Percentiles rank a stretch among this genome's conserved stretches.
phyloP scores from a whole-genome alignment of 2,797 vertebrate species.

The Sebastes alutus region DNA sequence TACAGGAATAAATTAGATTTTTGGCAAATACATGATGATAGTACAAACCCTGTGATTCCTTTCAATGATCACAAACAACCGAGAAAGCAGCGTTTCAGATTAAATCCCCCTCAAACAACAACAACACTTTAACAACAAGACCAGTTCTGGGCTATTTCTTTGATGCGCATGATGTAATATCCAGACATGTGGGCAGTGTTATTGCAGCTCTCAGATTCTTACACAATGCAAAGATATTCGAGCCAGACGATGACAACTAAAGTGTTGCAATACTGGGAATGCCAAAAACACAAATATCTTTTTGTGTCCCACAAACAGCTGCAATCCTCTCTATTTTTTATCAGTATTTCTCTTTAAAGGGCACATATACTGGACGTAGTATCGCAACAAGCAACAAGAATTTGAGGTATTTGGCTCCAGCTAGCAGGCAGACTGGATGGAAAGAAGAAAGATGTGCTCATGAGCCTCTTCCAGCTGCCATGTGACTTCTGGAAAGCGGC shows the following conservation, averaged over 20 bases:
- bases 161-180: conserved; percentile 14
- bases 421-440: conserved; percentile 21
- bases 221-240: conserved; percentile 11
- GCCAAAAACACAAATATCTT: neutral
- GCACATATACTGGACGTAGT: conserved; percentile 16
- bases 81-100: neutral
- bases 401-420: conserved; percentile 55
- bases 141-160: fast-evolving
- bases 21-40: fast-evolving
- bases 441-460: conserved; percentile 53
- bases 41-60: neutral
- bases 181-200: neutral
- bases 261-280: conserved; percentile 30
- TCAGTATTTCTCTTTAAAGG: neutral
- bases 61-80: neutral
- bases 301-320: neutral
- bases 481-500: conserved; percentile 53
- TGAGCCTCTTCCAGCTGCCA: conserved; percentile 59
- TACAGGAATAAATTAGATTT: fast-evolving
- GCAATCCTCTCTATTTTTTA: neutral
- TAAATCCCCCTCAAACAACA: neutral
- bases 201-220: conserved; percentile 12
- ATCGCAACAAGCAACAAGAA: conserved; percentile 61
- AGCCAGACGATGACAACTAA: neutral
- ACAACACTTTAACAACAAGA: neutral